Evolutionary conservation across 2,797 vertebrate genomes (phyloP).

Genomic region (Gallinago solitaria): DNA sequence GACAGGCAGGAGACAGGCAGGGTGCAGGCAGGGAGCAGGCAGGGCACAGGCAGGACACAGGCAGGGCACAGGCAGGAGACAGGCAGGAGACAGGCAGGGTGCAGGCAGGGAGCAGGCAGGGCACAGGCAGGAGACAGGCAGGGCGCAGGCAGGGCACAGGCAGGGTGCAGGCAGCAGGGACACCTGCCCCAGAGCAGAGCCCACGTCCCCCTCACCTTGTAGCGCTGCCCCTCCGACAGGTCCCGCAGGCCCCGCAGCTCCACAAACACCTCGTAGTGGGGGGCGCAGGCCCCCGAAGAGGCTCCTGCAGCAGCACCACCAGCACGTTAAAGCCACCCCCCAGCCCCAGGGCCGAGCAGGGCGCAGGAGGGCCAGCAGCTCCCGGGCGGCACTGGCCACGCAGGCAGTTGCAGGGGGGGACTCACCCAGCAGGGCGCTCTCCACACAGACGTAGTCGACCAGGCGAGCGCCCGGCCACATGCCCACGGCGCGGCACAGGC

Average conservation of each 20-base stretch:
- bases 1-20: background rate
- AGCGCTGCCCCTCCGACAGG: slow-evolving; percentile 88
- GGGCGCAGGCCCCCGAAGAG: slow-evolving; percentile 82
- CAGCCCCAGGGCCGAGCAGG: background rate
- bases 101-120: too few species aligned
- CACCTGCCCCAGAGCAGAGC: background rate
- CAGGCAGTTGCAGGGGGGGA: too few species aligned
- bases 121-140: background rate
- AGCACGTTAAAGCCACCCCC: fast-evolving
- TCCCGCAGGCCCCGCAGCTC: slow-evolving; percentile 90
- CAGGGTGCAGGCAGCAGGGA: slow-evolving; percentile 50
- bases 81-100: background rate
- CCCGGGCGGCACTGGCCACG: fast-evolving
- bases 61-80: background rate
- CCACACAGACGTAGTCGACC: slow-evolving; percentile 87
- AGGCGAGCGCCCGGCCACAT: slow-evolving; percentile 88
- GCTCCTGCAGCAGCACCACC: slow-evolving; percentile 74
- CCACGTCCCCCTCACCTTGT: slow-evolving; percentile 78
- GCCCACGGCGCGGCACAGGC: slow-evolving; percentile 77
- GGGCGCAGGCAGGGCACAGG: background rate
- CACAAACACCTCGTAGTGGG: slow-evolving; percentile 92
- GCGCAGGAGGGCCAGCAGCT: background rate
- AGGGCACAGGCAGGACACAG: background rate
- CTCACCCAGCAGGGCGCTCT: slow-evolving; percentile 90
- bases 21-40: background rate